Evolutionary conservation across 2,797 vertebrate genomes (phyloP).

Genomic region (Enteromius paludinosus): DNA sequence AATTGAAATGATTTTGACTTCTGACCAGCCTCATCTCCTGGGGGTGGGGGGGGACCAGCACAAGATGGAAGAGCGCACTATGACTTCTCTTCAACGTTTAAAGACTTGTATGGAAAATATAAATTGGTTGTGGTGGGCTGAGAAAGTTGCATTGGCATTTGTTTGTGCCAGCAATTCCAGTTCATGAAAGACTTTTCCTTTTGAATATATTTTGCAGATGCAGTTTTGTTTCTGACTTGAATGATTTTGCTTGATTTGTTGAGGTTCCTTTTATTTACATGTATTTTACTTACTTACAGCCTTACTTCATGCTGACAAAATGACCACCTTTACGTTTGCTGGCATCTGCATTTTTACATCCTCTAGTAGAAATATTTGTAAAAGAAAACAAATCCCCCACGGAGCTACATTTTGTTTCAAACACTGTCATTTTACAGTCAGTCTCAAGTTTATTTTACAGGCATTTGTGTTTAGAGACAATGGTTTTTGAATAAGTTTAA

Average conservation of each 20-base stretch:
- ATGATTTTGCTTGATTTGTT: slow-evolving; percentile 50
- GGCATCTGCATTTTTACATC: slow-evolving; percentile 54
- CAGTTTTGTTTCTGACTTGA: slow-evolving; percentile 55
- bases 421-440: slow-evolving; percentile 6
- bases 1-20: slow-evolving; percentile 85
- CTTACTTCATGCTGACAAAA: slow-evolving; percentile 17
- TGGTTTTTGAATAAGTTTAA: neutral
- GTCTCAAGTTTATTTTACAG: neutral
- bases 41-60: slow-evolving; percentile 52
- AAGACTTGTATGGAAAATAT: slow-evolving; percentile 82
- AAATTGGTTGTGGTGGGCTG: slow-evolving; percentile 79
- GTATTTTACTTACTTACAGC: neutral
- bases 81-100: slow-evolving; percentile 77
- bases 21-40: slow-evolving; percentile 77
- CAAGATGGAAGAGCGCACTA: slow-evolving; percentile 71
- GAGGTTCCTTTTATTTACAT: neutral
- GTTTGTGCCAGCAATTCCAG: slow-evolving; percentile 67
- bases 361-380: slow-evolving; percentile 26
- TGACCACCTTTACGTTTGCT: slow-evolving; percentile 32
- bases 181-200: slow-evolving; percentile 72
- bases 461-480: neutral
- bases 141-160: slow-evolving; percentile 74
- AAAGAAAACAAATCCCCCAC: slow-evolving; percentile 2
- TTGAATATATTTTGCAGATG: slow-evolving; percentile 75
- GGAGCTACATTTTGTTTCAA: neutral